Base-by-base conservation (phyloP, 1,140 invertebrate species). In the Cydia fagiglandana region DNA sequence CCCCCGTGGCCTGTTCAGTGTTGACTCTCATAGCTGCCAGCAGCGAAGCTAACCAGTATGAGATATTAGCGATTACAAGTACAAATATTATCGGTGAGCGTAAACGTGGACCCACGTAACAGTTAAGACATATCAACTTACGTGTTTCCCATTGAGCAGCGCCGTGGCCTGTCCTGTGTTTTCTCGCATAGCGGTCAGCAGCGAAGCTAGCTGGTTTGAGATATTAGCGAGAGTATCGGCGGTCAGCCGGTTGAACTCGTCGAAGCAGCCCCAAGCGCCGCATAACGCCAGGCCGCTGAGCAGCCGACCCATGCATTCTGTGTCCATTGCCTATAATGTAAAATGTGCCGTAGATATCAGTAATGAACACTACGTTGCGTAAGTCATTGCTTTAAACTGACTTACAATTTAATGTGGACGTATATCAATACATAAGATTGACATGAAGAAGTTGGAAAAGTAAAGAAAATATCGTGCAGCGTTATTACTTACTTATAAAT, bases 181-280 rank as follows among this genome's bases (percentile, higher is more conserved):
- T 45, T 76, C 77, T 5, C 73, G 53, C 84, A 81, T 96, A 94
- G 82, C 96, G 94, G 91, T 96, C 95, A 95, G 82, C 17, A 93
- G 86, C 20, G 99, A 94, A 0, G 97, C 96, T 81, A 96, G 95
- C 91, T 99, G 81, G 89, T 91, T 81, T 0, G 98, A 97, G 4
- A 99, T 96, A 6, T 97, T 96, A 20, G 98, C 99, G 50, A 99
- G 93, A 5, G 98, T 99, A 61, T 96, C 96, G 88, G 98, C 97
- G 84, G 99, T 97, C 17, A 99, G 93, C 12, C 99, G 96, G 93
- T 99, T 99, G 91, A 99, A 99, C 93, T 99, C 98, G 93, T 99
- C 98, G 93, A 99, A 99, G 93, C 98, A 99, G 38, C 98, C 98
- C 98, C 98, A 99, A 50, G 98, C 97, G n/a, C 98, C 98, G 91